Percentiles rank a stretch among this genome's conserved stretches.
Conservation (phyloP, 30 jellyfish, hydroid and myxozoan species). For the Turritopsis dohrnii region DNA sequence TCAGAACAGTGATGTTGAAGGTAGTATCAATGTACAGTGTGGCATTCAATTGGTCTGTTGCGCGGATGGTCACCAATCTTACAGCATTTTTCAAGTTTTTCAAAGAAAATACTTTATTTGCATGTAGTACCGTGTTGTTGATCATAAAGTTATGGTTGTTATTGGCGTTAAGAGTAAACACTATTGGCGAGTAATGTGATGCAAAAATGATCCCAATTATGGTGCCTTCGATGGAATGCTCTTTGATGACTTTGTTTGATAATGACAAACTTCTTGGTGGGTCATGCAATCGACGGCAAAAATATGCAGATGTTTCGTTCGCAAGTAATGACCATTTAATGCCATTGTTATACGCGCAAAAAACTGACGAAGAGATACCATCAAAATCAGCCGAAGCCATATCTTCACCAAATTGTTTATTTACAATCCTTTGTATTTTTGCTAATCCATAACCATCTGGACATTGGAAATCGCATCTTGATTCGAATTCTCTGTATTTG, state of each 20-base stretch:
- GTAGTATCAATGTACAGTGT: slow-evolving; percentile 52
- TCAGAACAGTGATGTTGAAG: slow-evolving; percentile 41
- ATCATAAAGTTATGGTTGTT: slow-evolving; percentile 41
- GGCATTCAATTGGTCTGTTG: slow-evolving; percentile 52
- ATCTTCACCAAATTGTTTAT: not conserved
- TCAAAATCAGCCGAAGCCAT: not conserved
- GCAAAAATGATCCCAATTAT: slow-evolving; percentile 59
- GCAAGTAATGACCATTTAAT: not conserved
- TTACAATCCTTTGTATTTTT: not conserved
- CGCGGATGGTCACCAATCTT: slow-evolving; percentile 45
- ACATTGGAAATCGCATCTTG: not conserved
- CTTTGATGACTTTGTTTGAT: slow-evolving; percentile 38
- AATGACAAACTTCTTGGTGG: slow-evolving; percentile 59
- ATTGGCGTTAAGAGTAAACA: slow-evolving; percentile 38
- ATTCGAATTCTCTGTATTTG: not conserved
- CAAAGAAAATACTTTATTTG: slow-evolving; percentile 61
- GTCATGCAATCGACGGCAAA: slow-evolving; percentile 80
- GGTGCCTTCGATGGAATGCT: slow-evolving; percentile 58
- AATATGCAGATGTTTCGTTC: slow-evolving; percentile 4
- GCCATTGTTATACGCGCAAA: not conserved
- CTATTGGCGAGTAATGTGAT: slow-evolving; percentile 13
- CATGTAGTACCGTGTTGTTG: slow-evolving; percentile 33
- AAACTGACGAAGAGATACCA: not conserved
- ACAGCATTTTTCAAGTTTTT: slow-evolving; percentile 32
- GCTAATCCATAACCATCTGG: slow-evolving; percentile 17